A percentile compares a stretch with the other conserved stretches of the same genome.
Conservation (phyloP, 2,797 vertebrate species). For the Labroides dimidiatus region DNA sequence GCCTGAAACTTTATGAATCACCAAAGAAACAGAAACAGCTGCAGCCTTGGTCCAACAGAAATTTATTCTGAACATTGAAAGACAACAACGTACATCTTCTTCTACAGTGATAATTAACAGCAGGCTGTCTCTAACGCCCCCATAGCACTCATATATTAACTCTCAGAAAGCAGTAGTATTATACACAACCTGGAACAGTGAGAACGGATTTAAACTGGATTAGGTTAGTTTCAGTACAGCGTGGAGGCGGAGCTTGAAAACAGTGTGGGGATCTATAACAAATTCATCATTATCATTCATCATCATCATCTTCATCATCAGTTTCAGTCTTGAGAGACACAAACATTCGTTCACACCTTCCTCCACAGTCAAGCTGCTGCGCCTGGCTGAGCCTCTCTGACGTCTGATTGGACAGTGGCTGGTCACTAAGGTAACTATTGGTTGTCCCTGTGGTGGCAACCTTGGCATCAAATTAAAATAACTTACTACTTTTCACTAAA, state of each 20-base stretch:
- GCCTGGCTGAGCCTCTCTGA: conserved; percentile 29
- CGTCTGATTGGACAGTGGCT: conserved; percentile 74
- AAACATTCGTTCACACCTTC: conserved; percentile 48
- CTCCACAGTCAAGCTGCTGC: conserved; percentile 58
- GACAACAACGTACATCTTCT: conserved; percentile 82
- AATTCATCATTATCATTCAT: conserved; percentile 16
- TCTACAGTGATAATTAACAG: conserved; percentile 82
- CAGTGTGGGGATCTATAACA: conserved; percentile 26
- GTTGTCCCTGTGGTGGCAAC: conserved; percentile 47
- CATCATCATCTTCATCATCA: conserved; percentile 14
- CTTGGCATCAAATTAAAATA: conserved; percentile 48
- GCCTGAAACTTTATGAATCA: too few species aligned
- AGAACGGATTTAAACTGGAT: conserved; percentile 58
- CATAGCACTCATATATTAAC: conserved; percentile 76
- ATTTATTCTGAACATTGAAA: conserved; percentile 86
- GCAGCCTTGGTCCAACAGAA: conserved; percentile 81
- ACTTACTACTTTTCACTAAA: conserved; percentile 37
- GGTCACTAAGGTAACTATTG: conserved; percentile 66
- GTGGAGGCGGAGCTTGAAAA: conserved; percentile 15
- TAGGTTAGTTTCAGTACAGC: conserved; percentile 55
- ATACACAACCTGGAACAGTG: conserved; percentile 74
- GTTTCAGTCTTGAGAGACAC: conserved; percentile 41
- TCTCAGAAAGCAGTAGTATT: conserved; percentile 78
- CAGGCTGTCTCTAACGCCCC: conserved; percentile 56
- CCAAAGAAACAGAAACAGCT: neutral